Evolutionary conservation across 2,797 vertebrate genomes (phyloP).

Genomic region (Discoglossus pictus): DNA sequence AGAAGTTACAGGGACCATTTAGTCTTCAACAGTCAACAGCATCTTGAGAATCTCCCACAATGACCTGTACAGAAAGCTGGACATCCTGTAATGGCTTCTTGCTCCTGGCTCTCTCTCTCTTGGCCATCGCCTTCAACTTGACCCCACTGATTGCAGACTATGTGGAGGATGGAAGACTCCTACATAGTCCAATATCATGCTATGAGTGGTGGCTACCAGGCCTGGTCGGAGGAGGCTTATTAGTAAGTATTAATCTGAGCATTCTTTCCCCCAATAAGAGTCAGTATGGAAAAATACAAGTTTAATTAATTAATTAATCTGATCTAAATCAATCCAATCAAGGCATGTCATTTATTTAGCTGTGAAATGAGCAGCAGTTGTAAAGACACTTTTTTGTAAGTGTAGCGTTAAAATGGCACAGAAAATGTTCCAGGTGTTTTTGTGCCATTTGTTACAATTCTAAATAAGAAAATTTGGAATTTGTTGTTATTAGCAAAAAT

Average conservation of each 20-base stretch:
- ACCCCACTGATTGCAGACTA: slow-evolving; percentile 53
- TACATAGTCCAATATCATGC: slow-evolving; percentile 60
- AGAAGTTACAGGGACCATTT: background rate
- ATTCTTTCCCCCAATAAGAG: too few relatives aligned
- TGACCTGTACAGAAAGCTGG: slow-evolving; percentile 64
- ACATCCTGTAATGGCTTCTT: slow-evolving; percentile 62
- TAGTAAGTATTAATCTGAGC: slow-evolving; percentile 59
- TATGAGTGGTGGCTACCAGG: slow-evolving; percentile 66
- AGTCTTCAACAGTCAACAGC: background rate
- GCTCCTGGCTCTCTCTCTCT: slow-evolving; percentile 56
- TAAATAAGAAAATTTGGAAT: too few relatives aligned
- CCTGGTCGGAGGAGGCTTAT: slow-evolving; percentile 61
- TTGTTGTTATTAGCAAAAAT: too few relatives aligned
- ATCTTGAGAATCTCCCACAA: slow-evolving; percentile 22
- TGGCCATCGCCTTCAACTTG: slow-evolving; percentile 54
- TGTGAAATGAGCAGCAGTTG: too few relatives aligned
- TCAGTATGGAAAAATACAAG: too few relatives aligned
- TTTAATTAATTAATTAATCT: too few relatives aligned
- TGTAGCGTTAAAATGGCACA: too few relatives aligned
- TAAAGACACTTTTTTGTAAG: too few relatives aligned
- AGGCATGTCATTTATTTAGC: too few relatives aligned
- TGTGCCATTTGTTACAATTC: too few relatives aligned
- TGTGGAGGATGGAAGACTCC: slow-evolving; percentile 18
- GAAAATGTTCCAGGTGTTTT: too few relatives aligned
- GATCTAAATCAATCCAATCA: too few relatives aligned